Evolutionary conservation across 2,888 invertebrate genomes (phyloP).

Genomic region (Tinea trinotella): DNA sequence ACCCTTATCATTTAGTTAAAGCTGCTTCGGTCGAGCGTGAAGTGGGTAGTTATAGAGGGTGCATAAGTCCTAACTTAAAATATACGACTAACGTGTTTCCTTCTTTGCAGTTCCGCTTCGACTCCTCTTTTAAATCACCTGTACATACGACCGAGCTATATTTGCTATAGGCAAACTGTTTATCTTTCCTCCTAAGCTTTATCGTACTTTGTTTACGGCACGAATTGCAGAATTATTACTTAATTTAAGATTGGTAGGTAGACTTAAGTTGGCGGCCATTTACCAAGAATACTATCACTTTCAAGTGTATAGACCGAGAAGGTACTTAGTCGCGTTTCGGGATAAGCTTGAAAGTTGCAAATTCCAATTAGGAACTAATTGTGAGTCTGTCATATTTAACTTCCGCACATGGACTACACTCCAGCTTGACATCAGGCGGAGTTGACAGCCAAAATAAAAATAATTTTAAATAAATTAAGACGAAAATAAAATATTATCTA

Average conservation of each 20-base stretch:
- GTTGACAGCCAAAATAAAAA: too few species aligned
- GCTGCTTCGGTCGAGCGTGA: slow-evolving; percentile 27
- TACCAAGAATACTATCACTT: too few species aligned
- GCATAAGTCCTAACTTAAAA: slow-evolving; percentile 22
- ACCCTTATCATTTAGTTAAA: slow-evolving; percentile 35
- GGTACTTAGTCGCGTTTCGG: too few species aligned
- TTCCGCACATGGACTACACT: too few species aligned
- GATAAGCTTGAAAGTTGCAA: too few species aligned
- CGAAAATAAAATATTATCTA: slow-evolving; percentile 4
- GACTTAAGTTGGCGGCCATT: too few species aligned
- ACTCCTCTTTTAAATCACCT: slow-evolving; percentile 23
- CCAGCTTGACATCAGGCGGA: too few species aligned
- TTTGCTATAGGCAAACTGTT: slow-evolving; percentile 9
- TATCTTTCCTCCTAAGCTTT: neutral
- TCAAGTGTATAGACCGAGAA: too few species aligned
- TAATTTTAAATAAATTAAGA: too few species aligned
- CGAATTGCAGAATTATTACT: neutral
- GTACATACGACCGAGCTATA: slow-evolving; percentile 14
- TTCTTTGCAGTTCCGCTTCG: slow-evolving; percentile 24
- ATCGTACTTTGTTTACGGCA: neutral
- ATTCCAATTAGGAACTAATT: too few species aligned
- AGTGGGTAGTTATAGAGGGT: slow-evolving; percentile 7
- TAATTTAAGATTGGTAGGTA: too few species aligned
- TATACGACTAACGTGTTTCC: slow-evolving; percentile 25
- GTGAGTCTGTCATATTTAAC: too few species aligned